Conservation (phyloP, 2,797 vertebrate genomes). For the Manis pentadactyla region DNA sequence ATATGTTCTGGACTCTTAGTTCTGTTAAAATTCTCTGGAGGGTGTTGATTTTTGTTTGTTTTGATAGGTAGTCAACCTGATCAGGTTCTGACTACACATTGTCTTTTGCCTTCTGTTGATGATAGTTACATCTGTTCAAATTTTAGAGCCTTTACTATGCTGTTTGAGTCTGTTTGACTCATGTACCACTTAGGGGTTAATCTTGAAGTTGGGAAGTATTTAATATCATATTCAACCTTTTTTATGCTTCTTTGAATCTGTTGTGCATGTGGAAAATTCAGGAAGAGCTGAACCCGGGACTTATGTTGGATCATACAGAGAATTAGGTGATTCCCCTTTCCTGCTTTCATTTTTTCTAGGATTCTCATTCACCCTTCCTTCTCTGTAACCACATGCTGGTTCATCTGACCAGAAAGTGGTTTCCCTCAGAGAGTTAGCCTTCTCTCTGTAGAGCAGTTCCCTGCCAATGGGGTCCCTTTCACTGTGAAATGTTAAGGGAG, state of each 20-base stretch:
- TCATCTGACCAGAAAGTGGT: conserved; percentile 3
- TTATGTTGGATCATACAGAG: neutral
- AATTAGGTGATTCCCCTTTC: neutral
- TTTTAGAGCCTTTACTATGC: neutral
- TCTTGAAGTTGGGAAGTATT: neutral
- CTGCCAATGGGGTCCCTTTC: neutral
- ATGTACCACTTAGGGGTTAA: neutral
- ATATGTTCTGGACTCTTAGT: neutral
- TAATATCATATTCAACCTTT: neutral
- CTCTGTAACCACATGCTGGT: neutral
- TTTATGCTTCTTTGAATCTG: neutral
- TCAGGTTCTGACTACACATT: neutral
- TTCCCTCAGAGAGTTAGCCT: neutral
- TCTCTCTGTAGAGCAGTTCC: neutral
- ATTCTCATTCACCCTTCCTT: neutral
- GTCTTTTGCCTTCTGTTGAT: neutral
- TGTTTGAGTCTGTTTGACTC: neutral
- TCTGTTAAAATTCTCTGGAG: neutral
- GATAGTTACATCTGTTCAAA: neutral
- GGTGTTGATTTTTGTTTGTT: neutral
- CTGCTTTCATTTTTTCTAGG: neutral
- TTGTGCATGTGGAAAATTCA: neutral
- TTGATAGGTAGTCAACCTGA: neutral
- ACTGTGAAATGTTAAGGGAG: neutral
- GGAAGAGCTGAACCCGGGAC: neutral